Conservation (phyloP, 2,888 invertebrate genomes). For the Troides aeacus region DNA sequence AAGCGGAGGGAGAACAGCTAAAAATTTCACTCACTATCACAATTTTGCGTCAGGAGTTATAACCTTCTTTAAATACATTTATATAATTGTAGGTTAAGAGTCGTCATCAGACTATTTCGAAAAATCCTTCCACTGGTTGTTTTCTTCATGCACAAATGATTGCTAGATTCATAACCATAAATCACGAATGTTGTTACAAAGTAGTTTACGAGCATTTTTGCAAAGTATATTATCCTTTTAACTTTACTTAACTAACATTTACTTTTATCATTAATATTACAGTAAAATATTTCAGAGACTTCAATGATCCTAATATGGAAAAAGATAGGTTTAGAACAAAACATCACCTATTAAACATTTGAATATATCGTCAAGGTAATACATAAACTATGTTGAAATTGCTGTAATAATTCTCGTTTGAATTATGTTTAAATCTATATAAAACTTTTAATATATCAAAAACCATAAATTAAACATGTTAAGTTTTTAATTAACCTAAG, state of each 20-base stretch:
- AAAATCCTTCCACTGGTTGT: background rate
- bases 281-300: background rate
- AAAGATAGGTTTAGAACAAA: background rate
- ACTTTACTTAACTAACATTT: no score
- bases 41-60: no score
- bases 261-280: background rate
- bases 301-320: background rate
- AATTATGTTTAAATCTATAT: background rate
- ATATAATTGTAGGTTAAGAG: background rate
- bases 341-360: no score
- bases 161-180: slow-evolving; percentile 19
- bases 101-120: slow-evolving; percentile 7
- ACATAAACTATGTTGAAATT: no score
- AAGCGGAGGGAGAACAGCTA: no score
- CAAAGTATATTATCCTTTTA: slow-evolving; percentile 8
- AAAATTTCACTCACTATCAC: no score
- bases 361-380: no score
- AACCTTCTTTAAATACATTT: no score
- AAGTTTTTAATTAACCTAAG: no score
- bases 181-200: slow-evolving; percentile 11
- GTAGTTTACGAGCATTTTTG: slow-evolving; percentile 3
- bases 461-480: background rate
- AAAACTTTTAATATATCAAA: background rate
- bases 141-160: background rate
- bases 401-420: background rate